Percentiles rank a stretch among this genome's conserved stretches.
These are phyloP conservation scores for Brachionus calyciflorus DNA, from an alignment of 1,140 invertebrate genomes.

Conservation along the genomic window DNA sequence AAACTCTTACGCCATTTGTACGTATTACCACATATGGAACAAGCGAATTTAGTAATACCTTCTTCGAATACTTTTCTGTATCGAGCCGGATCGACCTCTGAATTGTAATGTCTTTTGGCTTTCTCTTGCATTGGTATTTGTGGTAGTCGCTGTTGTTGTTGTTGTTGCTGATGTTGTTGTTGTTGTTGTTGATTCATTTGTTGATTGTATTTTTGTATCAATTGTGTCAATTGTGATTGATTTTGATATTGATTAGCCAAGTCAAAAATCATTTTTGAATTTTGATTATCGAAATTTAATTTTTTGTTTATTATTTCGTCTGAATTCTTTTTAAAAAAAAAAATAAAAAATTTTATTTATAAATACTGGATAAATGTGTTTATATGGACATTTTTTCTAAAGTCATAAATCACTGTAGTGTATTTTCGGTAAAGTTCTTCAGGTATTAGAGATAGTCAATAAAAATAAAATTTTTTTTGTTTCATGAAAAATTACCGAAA, in stretches of 20 bases:
- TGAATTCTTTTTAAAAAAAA: too few relatives aligned
- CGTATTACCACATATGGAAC: conserved; percentile 59
- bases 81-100: conserved; percentile 42
- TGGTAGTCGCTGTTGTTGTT: not conserved
- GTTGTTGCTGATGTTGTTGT: not conserved
- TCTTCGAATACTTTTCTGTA: conserved; percentile 49
- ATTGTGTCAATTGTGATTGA: not conserved
- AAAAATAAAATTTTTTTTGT: too few relatives aligned
- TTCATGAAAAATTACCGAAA: too few relatives aligned
- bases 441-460: too few relatives aligned
- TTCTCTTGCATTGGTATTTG: not conserved
- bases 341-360: too few relatives aligned
- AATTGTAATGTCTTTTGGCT: conserved; percentile 44
- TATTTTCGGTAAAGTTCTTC: too few relatives aligned
- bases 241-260: conserved; percentile 9
- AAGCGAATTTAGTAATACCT: conserved; percentile 58
- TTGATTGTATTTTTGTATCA: conserved; percentile 20
- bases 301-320: not conserved
- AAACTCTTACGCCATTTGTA: conserved; percentile 61
- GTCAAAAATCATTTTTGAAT: too few relatives aligned
- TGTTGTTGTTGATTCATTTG: not conserved
- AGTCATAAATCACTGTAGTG: too few relatives aligned
- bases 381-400: too few relatives aligned
- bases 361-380: not conserved
- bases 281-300: too few relatives aligned